Conservation (phyloP, 2,797 vertebrate genomes). For the Halcyon smyrnensis region DNA sequence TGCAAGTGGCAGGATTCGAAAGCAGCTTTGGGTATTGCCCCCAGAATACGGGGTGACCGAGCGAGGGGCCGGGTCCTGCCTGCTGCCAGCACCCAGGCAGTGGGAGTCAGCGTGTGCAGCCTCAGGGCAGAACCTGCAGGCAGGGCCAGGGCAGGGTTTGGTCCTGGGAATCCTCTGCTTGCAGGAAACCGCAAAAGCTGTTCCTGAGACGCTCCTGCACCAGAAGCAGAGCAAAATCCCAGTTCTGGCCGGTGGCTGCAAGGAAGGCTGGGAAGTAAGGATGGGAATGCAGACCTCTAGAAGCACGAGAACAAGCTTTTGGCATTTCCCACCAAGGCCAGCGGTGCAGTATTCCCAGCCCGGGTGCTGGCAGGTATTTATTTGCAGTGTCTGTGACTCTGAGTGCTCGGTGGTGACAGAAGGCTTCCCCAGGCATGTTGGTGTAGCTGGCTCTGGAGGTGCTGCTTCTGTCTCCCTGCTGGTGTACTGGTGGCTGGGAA, state of each 20-base stretch:
- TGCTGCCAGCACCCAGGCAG: not conserved
- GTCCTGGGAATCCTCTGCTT: constrained; percentile 54
- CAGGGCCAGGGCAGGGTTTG: not conserved
- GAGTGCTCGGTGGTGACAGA: not conserved
- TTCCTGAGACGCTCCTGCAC: not conserved
- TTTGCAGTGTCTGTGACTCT: not conserved
- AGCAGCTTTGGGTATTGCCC: not conserved
- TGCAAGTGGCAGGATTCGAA: not conserved
- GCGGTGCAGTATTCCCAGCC: not conserved
- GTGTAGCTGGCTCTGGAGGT: not conserved
- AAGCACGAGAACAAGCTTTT: not conserved
- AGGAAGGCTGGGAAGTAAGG: not conserved
- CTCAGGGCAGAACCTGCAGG: not conserved
- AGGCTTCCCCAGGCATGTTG: not conserved
- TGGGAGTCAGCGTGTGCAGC: fast-evolving
- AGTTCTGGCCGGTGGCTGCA: not conserved
- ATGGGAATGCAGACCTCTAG: not conserved
- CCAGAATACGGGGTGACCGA: not conserved
- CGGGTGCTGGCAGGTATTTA: not conserved
- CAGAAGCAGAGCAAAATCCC: not conserved
- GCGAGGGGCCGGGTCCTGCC: not conserved
- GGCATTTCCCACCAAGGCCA: not conserved
- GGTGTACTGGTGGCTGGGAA: not conserved
- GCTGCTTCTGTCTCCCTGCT: not conserved
- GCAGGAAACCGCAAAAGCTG: constrained; percentile 41